Evolutionary conservation across 2,113 vertebrate genomes (phyloP), one percentile per base, ranked within the genome.

Genomic region (Lampris incognitus): DNA sequence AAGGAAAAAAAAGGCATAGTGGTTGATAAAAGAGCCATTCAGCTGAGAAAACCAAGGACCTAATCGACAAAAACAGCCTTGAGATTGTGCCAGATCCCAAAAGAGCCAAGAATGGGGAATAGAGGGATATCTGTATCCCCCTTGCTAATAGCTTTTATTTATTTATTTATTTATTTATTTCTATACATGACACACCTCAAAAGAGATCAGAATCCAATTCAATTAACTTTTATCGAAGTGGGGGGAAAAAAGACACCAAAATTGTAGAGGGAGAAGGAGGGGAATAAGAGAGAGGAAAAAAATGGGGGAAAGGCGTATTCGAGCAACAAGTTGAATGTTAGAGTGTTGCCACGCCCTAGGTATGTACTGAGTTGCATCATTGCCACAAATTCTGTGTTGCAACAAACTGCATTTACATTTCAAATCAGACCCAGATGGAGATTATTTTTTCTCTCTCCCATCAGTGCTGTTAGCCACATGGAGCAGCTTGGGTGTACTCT

Each of bases 11-110:
- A 88, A 83, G 65, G 51, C 72, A 83, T 48, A 51, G 83, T 70
- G 52, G 48, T 69, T 88, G 88, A 92, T 92, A 92, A 92, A 93
- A 84, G 87, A 92, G 78, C 77, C 87, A 83, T 90, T 93, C 82
- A 92, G 79, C 86, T 81, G 79, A 88, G 85, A 91, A 91, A 88
- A 91, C 85, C 87, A 83, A 89, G 86, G 86, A 89, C 85, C 86
- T 88, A 88, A 94, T 93, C 76, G 48, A 63, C 72, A 90, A 87
- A 91, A 90, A 88, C 81, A 91, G 84, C 82, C 76, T 80, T 79
- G 79, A 88, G 85, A 84, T 82, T 88, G 83, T 86, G 79, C 83
- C 83, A 83, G 82, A 91, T 89, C 87, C 86, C 85, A 84, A 44
- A 82, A 85, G 85, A 84, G 69, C 69, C 49, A 64, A 78, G 49